Evolutionary conservation across 2,113 vertebrate genomes (phyloP), one percentile per base, ranked within the genome.

Genomic region (Gobius niger): DNA sequence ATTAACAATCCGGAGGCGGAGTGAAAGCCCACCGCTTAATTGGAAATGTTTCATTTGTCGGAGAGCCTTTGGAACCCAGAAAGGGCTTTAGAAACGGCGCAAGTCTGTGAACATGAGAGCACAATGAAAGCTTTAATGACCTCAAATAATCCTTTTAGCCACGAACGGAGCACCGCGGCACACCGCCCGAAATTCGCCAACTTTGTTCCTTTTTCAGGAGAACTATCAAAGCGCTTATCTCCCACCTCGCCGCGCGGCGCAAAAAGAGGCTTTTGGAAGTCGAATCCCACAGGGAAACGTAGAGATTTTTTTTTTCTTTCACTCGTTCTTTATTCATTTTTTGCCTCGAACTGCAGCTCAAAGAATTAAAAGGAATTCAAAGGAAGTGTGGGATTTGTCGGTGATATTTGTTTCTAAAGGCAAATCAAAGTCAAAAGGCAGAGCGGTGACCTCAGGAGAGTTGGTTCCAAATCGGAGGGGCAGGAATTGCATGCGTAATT

Each of bases 11-110:
- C 65, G 61, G 47, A 75, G 73, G 47, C 24, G 51, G 66, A 65
- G 52, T 61, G 65, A 68, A 80, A 71, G 68, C 62, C 62, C 54
- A 60, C n/a, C 18, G 69, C 70, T 72, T 77, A 68, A 63, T 71
- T 49, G 63, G 52, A 72, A 51, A 67, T 68, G 60, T 72, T 71
- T 65, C 70, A 56, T 54, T 59, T 68, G 49, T 72, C 41, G 13
- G 40, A 59, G 47, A 47, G 59, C 49, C 47, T 19, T 47, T 50
- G 18, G 18, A 64, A 19, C 24, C 54, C 54, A 54, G 14, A 51
- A 69, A 65, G 49, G 54, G n/a, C 9, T 12, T n/a, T 63, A 19
- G 2, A 13, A 52, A 44, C 18, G 24, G 10, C 13, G 14, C 16
- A 44, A 42, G 16, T 63, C 16, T 70, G 61, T 64, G 50, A 71